Evolutionary conservation across 1,140 invertebrate species (phyloP), one percentile per base, ranked within the genome.

Genomic region (Aphidius ervi): DNA sequence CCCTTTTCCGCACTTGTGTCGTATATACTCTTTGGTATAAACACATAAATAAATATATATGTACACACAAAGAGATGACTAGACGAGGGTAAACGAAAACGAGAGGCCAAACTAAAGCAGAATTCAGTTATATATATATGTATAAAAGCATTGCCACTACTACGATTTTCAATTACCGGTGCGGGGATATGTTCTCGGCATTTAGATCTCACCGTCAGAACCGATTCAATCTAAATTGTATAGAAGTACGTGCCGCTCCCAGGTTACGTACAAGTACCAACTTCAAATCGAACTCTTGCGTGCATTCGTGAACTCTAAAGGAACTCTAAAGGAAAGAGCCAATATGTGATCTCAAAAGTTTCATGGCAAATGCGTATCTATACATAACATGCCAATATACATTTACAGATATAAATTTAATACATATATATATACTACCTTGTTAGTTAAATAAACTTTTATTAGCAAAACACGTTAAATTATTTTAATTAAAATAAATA

Each of bases 131-230:
- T 31, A 31, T 31, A 31, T 31, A 31, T 31, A 16, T 16, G 16
- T 16, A 16, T 31, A 31, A 31, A 31, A 31, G 23, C 23, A 31
- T 67, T 65, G 65, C 58, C 58, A 63, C 58, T 39, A 59, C 56
- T 58, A 63, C 58, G 61, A 63, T 63, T 66, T 63, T 66, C 62
- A 63, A 63, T 66, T 63, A 66, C 62, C 62, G 59, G 59, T 57
- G 23, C 23, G 59, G 56, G 56, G 59, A 62, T 61, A 62, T 61
- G 58, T 66, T 63, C 59, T 57, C 54, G 60, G 62, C 62, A 58
- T 60, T 58, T 66, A 59, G 56, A 63, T 61, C 56, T 56, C 59
- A 62, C 52, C 58, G 56, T 61, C 59, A 59, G 58, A 41, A 63
- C 46, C 53, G 54, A 66, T 66, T 57, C 58, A 64, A 57, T 58